Percentiles rank a stretch among this genome's conserved stretches.
Evolutionary conservation across 2,888 invertebrate species (phyloP).

Genomic region (Noctua janthe): DNA sequence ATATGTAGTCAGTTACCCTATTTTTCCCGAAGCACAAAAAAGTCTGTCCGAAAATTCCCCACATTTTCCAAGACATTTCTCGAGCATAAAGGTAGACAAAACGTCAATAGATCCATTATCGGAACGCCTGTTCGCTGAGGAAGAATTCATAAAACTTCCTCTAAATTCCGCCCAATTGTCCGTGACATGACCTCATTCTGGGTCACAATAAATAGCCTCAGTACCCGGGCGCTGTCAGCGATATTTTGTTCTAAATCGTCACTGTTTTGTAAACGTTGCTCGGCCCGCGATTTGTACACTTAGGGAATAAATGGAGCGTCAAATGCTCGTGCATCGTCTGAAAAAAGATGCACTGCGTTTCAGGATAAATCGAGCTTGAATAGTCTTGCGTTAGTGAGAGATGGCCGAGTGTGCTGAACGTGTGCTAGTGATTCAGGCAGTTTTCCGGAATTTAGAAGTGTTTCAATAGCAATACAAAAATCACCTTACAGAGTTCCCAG

Average conservation of each 20-base stretch:
- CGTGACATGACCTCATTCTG: constrained; percentile 55
- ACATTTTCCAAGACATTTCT: constrained; percentile 32
- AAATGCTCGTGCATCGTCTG: constrained; percentile 40
- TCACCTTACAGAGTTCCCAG: background rate
- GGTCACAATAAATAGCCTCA: constrained; percentile 53
- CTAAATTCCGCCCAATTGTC: constrained; percentile 59
- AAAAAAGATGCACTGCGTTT: constrained; percentile 54
- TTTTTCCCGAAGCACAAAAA: constrained; percentile 21
- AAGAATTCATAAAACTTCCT: constrained; percentile 56
- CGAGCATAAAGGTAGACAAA: constrained; percentile 57
- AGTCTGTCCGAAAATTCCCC: constrained; percentile 13
- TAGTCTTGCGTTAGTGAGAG: constrained; percentile 27
- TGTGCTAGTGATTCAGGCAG: too few species aligned
- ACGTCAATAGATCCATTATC: constrained; percentile 61
- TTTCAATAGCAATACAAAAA: background rate
- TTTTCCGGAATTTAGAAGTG: background rate
- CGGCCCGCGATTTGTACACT: constrained; percentile 53
- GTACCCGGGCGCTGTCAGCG: constrained; percentile 45
- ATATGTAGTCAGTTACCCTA: background rate
- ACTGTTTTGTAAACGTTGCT: constrained; percentile 57
- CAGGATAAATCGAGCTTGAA: constrained; percentile 47
- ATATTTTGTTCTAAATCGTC: constrained; percentile 63
- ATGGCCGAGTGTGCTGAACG: constrained; percentile 16
- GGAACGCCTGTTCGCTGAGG: constrained; percentile 41
- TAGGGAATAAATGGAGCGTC: constrained; percentile 57